Evolutionary conservation across 1,140 invertebrate genomes (phyloP), one percentile per base, ranked within the genome.

Genomic region (fruit fly (Drosophila melanogaster)): DNA sequence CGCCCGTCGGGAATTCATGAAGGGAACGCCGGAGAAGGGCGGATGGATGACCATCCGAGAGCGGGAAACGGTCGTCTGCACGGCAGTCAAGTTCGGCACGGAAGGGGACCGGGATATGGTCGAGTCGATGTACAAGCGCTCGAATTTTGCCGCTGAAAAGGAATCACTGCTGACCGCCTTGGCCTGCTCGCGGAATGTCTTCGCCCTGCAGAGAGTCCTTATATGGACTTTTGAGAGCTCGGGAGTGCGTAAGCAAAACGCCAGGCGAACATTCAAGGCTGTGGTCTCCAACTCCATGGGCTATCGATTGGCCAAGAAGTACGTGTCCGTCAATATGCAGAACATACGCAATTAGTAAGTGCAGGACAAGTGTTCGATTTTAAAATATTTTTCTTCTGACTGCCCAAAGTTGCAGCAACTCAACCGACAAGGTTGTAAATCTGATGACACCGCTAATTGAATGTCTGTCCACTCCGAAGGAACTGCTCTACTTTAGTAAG

Each of bases 41-140:
- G 26, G 40, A 26, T 57, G 55, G 55, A 57, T 57, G 55, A 57
- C 38, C 40, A 33, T 57, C 2, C 40, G 15, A 5, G 55, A 57
- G n/a, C 24, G 40, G 12, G 55, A 57, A 22, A 57, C 40, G n/a
- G 26, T 57, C 14, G n/a, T 57, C 15, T 57, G 55, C 40, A 44
- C 40, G 55, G 55, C 55, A 11, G 55, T 57, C 1, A 41, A 24
- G 24, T 57, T 44, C 7, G 55, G 55, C 12, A 57, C 55, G 1
- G 55, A 57, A 12, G 26, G 15, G 15, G 55, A 57, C 8, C 12
- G 55, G 15, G 24, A 17, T 1, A 6, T 15, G 6, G 24, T 57
- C 10, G 55, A 57, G 26, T 12, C 11, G 7, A 30, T 57, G 38
- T 57, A 33, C 15, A 15, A 44, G 3, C 24, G 40, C 24, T 57